Base-by-base conservation (phyloP, 92 coral and sea anemone genomes). In the Heteractis magnifica region DNA sequence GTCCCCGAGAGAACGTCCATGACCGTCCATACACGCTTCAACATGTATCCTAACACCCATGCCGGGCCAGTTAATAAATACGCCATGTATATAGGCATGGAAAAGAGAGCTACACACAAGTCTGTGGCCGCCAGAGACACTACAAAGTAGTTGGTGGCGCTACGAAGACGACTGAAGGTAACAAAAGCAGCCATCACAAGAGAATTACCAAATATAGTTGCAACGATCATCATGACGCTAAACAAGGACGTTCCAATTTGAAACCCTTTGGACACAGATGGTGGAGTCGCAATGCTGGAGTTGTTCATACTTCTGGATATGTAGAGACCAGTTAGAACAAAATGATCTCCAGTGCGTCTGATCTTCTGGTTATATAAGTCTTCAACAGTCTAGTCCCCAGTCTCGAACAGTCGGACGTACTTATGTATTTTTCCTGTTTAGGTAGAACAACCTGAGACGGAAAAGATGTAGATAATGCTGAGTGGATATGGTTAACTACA, bases 51-150 rank as follows among this genome's bases (percentile, higher is more conserved):
- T 5, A 93, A 62, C 6, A 79, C 83, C 97, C 93, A 93, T 50
- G 71, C 58, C 51, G 97, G 94, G 18, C 97, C 97, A 10, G 94
- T 91, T 7, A 91, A 58, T 20, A 93, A 86, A 84, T 89, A 93
- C 41, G 92, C 97, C 3, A 90, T 81, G 86, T 87, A 91, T 4
- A 93, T 86, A 21, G 97, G 97, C 91, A 93, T 93, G 12, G 94
- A 91, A 82, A 93, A 84, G 19, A 91, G 51, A 34, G 93, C 97
- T 77, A 93, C 97, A 44, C 94, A 86, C 62, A 93, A 85, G 79
- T 93, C 97, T 5, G 94, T 89, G 50, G 91, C 92, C 2, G 97
- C 94, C 49, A 93, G 89, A 3, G 97, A 93, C 84, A 93, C 97
- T 16, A 93, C 84, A 71, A 93, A 93, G 81, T 75, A 90, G 87